A percentile compares a stretch with the other conserved stretches of the same genome.
Evolutionary conservation across 1,140 invertebrate species (phyloP).

Genomic region (Caerostris extrusa): DNA sequence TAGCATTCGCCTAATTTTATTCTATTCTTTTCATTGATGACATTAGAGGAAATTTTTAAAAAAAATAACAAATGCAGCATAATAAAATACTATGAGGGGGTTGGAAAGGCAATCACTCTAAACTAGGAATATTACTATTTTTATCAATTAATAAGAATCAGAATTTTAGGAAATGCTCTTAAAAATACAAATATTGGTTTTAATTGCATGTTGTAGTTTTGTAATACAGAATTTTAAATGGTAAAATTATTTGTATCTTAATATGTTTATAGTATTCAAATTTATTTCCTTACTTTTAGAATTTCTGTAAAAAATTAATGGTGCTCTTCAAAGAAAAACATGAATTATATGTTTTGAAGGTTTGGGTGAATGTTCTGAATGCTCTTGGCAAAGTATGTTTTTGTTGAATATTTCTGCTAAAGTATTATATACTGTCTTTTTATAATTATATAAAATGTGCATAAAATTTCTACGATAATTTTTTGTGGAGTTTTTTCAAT

Average conservation of each 20-base stretch:
- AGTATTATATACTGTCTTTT: background rate
- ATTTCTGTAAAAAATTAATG: constrained; percentile 54
- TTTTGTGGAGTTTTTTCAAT: no score
- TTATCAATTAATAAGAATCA: no score
- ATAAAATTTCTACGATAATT: no score
- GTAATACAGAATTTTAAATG: background rate
- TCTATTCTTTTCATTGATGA: no score
- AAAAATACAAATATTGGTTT: background rate
- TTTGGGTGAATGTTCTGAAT: constrained; percentile 56
- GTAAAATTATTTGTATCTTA: background rate
- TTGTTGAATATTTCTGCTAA: background rate
- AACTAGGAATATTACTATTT: no score
- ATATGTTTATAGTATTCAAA: background rate
- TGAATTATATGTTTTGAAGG: constrained; percentile 65
- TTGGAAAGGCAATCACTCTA: no score
- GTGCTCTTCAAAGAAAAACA: constrained; percentile 64
- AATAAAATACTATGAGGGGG: no score
- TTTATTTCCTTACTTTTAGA: constrained; percentile 37
- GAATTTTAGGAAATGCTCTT: no score
- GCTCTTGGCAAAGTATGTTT: constrained; percentile 58
- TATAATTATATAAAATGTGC: no score
- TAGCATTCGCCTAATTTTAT: no score
- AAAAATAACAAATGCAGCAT: no score
- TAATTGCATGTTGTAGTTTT: background rate
- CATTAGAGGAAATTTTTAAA: no score